These are phyloP conservation scores for Brienomyrus brachyistius DNA, from an alignment of 2,113 vertebrate species.

Conservation along the genomic window DNA sequence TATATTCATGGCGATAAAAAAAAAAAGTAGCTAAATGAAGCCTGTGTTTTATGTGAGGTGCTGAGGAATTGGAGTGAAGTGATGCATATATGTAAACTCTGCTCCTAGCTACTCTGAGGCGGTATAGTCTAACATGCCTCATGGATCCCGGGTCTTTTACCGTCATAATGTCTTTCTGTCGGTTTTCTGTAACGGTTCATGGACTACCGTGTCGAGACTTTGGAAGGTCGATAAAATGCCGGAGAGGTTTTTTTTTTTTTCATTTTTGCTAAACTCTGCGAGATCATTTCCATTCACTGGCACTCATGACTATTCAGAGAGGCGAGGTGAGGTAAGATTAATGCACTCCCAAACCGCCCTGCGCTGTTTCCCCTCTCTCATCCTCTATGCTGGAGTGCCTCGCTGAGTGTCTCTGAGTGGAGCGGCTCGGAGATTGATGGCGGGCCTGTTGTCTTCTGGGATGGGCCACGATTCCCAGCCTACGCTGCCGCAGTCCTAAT, in stretches of 20 bases:
- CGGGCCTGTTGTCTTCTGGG: slow-evolving; percentile 63
- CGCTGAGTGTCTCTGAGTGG: slow-evolving; percentile 64
- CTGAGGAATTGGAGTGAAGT: background rate
- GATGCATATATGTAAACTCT: background rate
- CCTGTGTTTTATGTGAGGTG: background rate
- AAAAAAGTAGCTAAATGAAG: background rate
- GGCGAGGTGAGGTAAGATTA: slow-evolving; percentile 53
- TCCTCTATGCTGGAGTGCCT: slow-evolving; percentile 42
- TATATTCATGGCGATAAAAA: background rate
- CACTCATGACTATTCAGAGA: slow-evolving; percentile 36
- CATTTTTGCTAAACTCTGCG: background rate
- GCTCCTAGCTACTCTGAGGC: background rate
- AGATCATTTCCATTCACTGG: slow-evolving; percentile 34
- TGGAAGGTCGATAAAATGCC: background rate
- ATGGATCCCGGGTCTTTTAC: background rate
- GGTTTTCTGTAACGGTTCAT: background rate
- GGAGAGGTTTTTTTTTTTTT: background rate
- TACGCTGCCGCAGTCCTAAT: slow-evolving; percentile 62
- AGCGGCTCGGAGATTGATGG: slow-evolving; percentile 72
- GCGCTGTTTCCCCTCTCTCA: slow-evolving; percentile 43
- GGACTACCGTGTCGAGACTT: background rate
- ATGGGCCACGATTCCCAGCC: slow-evolving; percentile 63
- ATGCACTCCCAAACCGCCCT: slow-evolving; percentile 44
- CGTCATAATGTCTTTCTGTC: background rate
- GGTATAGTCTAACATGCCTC: background rate